These are phyloP conservation scores for Drosophila tripunctata DNA, from an alignment of 2,888 invertebrate genomes.

Conservation along the genomic window DNA sequence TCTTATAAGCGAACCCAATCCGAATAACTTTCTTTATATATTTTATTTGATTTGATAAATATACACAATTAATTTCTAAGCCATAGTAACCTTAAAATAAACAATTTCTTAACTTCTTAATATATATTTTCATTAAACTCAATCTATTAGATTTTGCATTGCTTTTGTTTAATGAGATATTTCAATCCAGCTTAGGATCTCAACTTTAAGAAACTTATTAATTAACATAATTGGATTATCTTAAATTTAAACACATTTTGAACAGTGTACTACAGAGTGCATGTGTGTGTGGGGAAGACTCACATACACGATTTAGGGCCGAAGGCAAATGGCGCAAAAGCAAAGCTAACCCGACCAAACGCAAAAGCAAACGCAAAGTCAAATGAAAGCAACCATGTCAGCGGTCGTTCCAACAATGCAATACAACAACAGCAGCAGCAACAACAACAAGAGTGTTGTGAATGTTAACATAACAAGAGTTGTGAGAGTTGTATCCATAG, in stretches of 20 bases:
- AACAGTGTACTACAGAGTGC: background rate
- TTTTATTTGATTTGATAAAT: too few relatives aligned
- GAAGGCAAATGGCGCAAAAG: constrained; percentile 61
- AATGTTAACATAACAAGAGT: constrained; percentile 68
- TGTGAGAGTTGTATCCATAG: constrained; percentile 8
- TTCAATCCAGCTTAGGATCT: too few relatives aligned
- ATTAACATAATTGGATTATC: background rate
- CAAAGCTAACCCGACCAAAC: constrained; percentile 66
- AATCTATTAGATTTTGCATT: too few relatives aligned
- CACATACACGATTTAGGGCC: constrained; percentile 31
- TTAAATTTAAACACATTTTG: background rate
- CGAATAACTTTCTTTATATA: too few relatives aligned
- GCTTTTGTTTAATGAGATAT: too few relatives aligned
- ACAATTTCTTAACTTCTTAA: too few relatives aligned
- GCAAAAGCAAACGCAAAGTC: constrained; percentile 73
- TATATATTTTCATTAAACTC: too few relatives aligned
- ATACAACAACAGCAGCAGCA: background rate
- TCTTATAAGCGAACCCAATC: too few relatives aligned
- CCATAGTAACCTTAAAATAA: too few relatives aligned
- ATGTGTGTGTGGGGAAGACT: background rate
- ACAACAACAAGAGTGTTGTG: constrained; percentile 41
- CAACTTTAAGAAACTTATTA: background rate
- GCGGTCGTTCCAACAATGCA: constrained; percentile 55
- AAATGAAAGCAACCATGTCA: constrained; percentile 69
- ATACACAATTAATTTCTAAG: too few relatives aligned